Conservation (phyloP, 1,140 invertebrate species). For the Anagrus nilaparvatae region DNA sequence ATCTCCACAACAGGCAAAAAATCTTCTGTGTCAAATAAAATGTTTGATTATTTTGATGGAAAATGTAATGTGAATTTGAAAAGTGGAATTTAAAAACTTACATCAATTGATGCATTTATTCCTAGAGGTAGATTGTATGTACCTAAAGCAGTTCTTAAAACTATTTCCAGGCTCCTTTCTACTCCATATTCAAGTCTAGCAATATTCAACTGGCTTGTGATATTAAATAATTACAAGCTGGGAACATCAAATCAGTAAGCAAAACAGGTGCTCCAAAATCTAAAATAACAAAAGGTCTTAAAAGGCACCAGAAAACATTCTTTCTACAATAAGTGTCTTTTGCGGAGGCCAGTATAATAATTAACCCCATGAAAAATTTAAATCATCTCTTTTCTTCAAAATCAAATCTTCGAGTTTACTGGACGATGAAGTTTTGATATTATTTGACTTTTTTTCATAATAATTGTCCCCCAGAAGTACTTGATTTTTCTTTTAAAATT, state of each 20-base stretch:
- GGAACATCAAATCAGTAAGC: conserved; percentile 81
- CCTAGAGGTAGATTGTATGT: conserved; percentile 48
- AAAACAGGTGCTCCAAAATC: conserved; percentile 80
- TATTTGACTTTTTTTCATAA: no score
- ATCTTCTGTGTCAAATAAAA: no score
- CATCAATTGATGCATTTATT: conserved; percentile 42
- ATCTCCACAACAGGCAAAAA: no score
- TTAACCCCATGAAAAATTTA: conserved; percentile 59
- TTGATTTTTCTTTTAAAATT: conserved; percentile 34
- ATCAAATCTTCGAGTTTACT: conserved; percentile 31
- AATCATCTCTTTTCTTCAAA: conserved; percentile 36
- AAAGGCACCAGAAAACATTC: conserved; percentile 88
- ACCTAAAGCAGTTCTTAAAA: conserved; percentile 52
- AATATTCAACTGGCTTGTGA: conserved; percentile 71
- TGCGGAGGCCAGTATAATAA: conserved; percentile 65
- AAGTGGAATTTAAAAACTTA: no score
- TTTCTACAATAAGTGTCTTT: conserved; percentile 80
- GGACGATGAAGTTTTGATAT: conserved; percentile 23
- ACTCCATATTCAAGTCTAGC: conserved; percentile 65
- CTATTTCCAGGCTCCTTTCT: conserved; percentile 60
- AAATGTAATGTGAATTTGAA: no score
- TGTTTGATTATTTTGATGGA: no score
- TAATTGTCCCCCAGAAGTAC: conserved; percentile 22
- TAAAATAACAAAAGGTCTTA: conserved; percentile 73
- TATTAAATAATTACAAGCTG: conserved; percentile 74